phyloP scores from a whole-genome alignment of 2,113 vertebrate species.

The Dasyprocta punctata region DNA sequence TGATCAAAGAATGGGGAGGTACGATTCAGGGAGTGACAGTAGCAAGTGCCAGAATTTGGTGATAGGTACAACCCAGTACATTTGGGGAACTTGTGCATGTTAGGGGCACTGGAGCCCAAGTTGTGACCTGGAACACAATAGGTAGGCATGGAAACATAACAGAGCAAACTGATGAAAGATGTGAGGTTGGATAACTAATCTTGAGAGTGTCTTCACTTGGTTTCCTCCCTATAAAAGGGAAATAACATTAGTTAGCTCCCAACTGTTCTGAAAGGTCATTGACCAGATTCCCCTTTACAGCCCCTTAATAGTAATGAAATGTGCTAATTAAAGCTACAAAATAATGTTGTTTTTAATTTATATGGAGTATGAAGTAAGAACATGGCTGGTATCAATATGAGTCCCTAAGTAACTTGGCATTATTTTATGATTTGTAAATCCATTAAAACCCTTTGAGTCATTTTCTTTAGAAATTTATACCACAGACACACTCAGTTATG shows the following conservation, averaged over 20 bases:
- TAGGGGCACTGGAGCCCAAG: accelerated
- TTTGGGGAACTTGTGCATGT: background rate
- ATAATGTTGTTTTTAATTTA: slow-evolving; percentile 3
- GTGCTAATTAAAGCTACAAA: background rate
- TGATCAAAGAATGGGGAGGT: background rate
- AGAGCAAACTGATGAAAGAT: background rate
- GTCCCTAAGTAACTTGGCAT: background rate
- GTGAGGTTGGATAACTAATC: slow-evolving; percentile 18
- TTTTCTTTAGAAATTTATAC: background rate
- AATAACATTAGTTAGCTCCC: background rate
- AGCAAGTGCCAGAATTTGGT: background rate
- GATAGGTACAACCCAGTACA: accelerated
- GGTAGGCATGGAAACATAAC: background rate
- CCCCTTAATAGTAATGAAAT: background rate
- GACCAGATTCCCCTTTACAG: background rate
- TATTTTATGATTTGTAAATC: slow-evolving; percentile 19
- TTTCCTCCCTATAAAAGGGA: background rate
- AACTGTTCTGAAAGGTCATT: background rate
- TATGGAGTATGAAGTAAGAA: background rate
- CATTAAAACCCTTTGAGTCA: background rate
- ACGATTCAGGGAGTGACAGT: background rate
- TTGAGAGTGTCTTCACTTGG: background rate
- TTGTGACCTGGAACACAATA: background rate
- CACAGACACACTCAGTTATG: background rate
- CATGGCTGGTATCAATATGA: background rate